These are phyloP conservation scores for Dryoscopus gambensis DNA, from an alignment of 2,113 vertebrate genomes.

Conservation along the genomic window DNA sequence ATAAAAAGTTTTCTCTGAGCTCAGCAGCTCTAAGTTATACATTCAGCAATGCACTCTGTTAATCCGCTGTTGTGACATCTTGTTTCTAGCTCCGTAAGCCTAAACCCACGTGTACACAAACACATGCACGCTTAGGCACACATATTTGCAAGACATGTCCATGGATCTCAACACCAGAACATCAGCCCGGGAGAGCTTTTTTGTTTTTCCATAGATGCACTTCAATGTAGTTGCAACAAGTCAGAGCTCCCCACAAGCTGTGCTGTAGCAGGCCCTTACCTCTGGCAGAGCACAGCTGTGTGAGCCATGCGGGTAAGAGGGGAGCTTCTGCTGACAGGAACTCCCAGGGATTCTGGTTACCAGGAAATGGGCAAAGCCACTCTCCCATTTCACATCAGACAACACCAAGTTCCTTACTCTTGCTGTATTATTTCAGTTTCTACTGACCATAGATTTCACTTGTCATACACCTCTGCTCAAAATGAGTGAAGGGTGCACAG, in stretches of 20 bases:
- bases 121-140: background rate
- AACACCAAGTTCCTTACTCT: background rate
- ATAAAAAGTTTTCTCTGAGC: background rate
- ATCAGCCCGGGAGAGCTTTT: background rate
- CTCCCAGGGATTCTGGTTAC: background rate
- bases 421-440: background rate
- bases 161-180: background rate
- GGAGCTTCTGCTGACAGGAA: background rate
- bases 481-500: background rate
- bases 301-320: fast-evolving
- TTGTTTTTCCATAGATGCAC: background rate
- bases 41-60: background rate
- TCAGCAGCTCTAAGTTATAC: background rate
- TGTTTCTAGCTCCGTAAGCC: background rate
- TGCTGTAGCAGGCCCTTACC: background rate
- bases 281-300: background rate
- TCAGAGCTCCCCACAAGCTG: background rate
- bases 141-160: background rate
- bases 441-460: background rate
- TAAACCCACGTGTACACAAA: background rate
- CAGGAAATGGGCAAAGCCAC: background rate
- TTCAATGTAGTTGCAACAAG: background rate
- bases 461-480: background rate
- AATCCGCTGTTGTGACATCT: background rate
- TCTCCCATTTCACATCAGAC: background rate